Base-by-base conservation (phyloP, 2,888 invertebrate genomes). In the Opisthograptis luteolata region DNA sequence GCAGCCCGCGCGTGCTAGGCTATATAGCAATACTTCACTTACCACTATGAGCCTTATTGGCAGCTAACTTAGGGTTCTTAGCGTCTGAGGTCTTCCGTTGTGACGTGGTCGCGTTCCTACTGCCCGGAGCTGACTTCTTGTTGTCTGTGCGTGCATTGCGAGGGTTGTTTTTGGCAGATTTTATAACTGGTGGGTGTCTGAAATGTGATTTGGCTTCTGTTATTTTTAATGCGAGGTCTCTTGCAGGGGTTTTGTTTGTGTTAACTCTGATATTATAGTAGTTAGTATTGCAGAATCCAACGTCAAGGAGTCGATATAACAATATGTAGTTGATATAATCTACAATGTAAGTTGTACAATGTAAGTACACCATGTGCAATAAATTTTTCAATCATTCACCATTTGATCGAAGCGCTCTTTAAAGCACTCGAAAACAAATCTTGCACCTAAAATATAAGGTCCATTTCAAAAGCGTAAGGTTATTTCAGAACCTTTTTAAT, bases 1-100 rank as follows among this genome's bases (percentile, higher is more conserved):
- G n/a, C n/a, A n/a, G n/a, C n/a, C n/a, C n/a, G n/a, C n/a, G n/a
- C n/a, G n/a, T n/a, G n/a, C n/a, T n/a, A n/a, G n/a, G n/a, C n/a
- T n/a, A n/a, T n/a, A n/a, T n/a, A n/a, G n/a, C n/a, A n/a, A n/a
- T n/a, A n/a, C n/a, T n/a, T n/a, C 7, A 70, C 82, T 69, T 31
- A 89, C 89, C 87, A 71, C 87, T 89, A 55, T 87, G 85, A 51
- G 81, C 79, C 55, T 87, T 88, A 52, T 73, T 84, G 2, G 70
- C 62, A 24, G 77, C 74, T 42, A 76, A 60, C 55, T 79, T 86
- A 4, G 89, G 82, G 58, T 87, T 86, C 59, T 80, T 77, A 9
- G 76, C 75, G 61, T 89, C 91, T 0, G 84, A 81, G 0, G 83
- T 74, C 62, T 79, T 87, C 50, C 88, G 62, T 51, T 87, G 84